Base-by-base conservation (phyloP, 2,888 invertebrate genomes). In the Masnerella sp. region DNA sequence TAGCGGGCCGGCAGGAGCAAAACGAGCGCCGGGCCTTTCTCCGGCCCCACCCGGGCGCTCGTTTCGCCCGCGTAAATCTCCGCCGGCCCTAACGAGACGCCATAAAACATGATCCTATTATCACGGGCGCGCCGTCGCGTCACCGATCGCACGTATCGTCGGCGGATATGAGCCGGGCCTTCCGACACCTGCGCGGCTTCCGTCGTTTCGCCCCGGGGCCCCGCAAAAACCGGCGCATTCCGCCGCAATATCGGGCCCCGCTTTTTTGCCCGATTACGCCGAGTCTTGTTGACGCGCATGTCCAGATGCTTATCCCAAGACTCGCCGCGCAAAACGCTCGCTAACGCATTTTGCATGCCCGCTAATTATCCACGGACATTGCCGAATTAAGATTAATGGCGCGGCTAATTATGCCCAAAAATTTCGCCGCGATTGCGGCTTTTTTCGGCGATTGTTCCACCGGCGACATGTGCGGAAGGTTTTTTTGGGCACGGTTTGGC, bases 41-140 rank as follows among this genome's bases (percentile, higher is more conserved):
- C 54, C 36, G 22, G 64, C 36, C 12, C 32, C 28, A 25, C 22
- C 12, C 25, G 11, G 14, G 11, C 28, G 73, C 22, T 47, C 45
- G 52, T 68, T 58, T 59, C 11, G 51, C 36, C 30, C 51, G 52
- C 76, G 81, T 85, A 86, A 85, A 85, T 86, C 86, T 83, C 81
- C 56, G 45, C 75, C 79, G 75, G 76, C 78, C 81, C 82, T 86
- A 86, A 86, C 85, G 84, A 86, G 85, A 82, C 82, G 84, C 84
- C 85, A 82, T 86, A 86, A 86, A 86, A 85, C 84, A 85, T 83
- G 85, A 85, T 86, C 84, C 83, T 84, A 86, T 86, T 86, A 86
- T 85, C 83, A 79, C 38, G 47, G 76, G 76, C 79, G 73, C 79
- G 77, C 78, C 78, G 78, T 78, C 80, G 81, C 78, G 79, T 79